Base-by-base conservation (phyloP, 2,113 vertebrate species). In the Hyla sarda region DNA sequence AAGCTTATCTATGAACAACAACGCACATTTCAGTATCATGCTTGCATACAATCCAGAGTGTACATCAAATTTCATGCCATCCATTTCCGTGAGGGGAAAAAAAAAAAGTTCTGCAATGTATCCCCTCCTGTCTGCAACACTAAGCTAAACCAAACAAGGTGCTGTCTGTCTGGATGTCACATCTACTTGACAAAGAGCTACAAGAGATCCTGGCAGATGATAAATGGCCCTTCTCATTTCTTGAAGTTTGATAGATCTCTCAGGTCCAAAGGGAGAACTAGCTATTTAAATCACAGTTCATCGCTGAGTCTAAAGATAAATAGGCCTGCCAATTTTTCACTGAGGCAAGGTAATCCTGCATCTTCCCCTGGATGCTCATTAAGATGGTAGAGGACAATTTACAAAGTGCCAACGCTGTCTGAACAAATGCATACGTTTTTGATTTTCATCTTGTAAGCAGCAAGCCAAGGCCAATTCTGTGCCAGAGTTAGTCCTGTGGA, bases 181-280 rank as follows among this genome's bases (percentile, higher is more conserved):
- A 87, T 82, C 85, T 74, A 82, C 48, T 81, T 82, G 85, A 87
- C 50, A 52, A 87, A 72, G 21, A 62, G 76, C 84, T 81, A 60
- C 65, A n/a, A 54, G 50, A 81, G 67, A 71, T 50, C 67, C 34
- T 71, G 79, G 67, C 67, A 58, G 67, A 74, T 87, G 77, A 87
- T 87, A 74, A 86, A 87, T 82, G 69, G 78, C 37, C 69, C 34
- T 71, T 74, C 78, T 87, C 78, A 52, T 74, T 74, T 74, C 85
- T 87, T 87, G 52, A 87, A 56, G 78, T 87, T 74, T 89, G 65
- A 88, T 69, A 48, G 30, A 87, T 12, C 81, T 76, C 0, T 48
- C 69, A 17, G 37, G 0, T 77, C 52, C 0, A 45, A 13, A 11
- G 60, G 28, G 25, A 89, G 41, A 21, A 37, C 41, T 73, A 62